Base-by-base conservation (phyloP, 2,888 invertebrate genomes). In the Punctoribates punctum region DNA sequence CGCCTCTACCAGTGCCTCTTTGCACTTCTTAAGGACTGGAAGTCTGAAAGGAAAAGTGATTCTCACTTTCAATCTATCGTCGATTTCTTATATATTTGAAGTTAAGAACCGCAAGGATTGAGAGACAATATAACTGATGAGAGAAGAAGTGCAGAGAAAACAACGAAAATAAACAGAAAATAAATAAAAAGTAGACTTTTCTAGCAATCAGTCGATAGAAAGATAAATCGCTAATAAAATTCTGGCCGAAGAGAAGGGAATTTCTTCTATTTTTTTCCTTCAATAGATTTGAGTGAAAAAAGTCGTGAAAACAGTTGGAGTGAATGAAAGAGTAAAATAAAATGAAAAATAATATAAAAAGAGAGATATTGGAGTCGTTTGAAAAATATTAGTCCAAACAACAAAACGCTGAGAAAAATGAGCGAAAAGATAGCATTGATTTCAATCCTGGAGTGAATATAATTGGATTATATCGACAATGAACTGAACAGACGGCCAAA, bases 1-100 rank as follows among this genome's bases (percentile, higher is more conserved):
- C 60, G 60, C 60, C 60, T 60, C 60, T 25, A 6, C 25, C 29
- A 4, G 11, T 17, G 27, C 60, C 20, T 51, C n/a, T 60, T 15
- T 17, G 6, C 54, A 54, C 25, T 51, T 2, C 20, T 51, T 51
- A n/a, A 51, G 51, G n/a, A 17, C n/a, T 34, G n/a, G 54, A n/a
- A 2, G 20, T 54, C 25, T 60, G 20, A 27, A 25, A 51, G n/a
- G 17, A 60, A 60, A 60, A 27, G 60, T 60, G 27, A 60, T 29
- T 60, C 29, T 60, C 60, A 60, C 60, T 60, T 60, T 60, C 27
- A 29, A 51, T 51, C 51, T 51, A 51, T 51, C 51, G 51, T 51
- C 51, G 51, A 51, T 51, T 51, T 8, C 51, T 5, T 29, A 29
- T 29, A 60, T 25, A 60, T 27, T 15, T 20, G 27, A 29, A 27